Evolutionary conservation across 2,113 vertebrate species (phyloP).

Genomic region (Cryptomyrus ogoouensis): DNA sequence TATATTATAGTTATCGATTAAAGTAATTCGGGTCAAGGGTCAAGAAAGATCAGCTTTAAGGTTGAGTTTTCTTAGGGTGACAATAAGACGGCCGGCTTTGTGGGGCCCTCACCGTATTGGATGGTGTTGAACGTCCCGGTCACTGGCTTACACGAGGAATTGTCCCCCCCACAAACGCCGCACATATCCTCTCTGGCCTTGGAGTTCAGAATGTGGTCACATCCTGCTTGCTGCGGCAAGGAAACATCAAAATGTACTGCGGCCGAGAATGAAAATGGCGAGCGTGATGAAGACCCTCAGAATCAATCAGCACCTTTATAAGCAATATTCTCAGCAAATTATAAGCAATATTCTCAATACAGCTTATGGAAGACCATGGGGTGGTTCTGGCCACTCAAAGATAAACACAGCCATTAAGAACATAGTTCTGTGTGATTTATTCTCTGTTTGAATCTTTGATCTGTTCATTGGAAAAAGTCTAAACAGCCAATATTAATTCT

Average conservation of each 20-base stretch:
- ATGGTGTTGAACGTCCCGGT: constrained; percentile 88
- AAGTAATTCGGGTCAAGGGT: not conserved
- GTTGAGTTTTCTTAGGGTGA: not conserved
- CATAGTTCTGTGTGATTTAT: not conserved
- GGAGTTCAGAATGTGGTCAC: constrained; percentile 94
- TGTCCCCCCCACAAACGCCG: constrained; percentile 94
- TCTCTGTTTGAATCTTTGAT: not conserved
- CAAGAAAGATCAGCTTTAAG: not conserved
- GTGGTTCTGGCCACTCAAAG: not conserved
- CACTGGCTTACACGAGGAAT: constrained; percentile 94
- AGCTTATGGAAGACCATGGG: not conserved
- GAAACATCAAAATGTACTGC: not conserved
- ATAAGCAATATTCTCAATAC: not conserved
- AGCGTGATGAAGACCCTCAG: not conserved
- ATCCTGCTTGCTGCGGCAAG: constrained; percentile 86
- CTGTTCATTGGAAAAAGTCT: not conserved
- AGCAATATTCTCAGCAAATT: not conserved
- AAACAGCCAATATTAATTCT: not conserved
- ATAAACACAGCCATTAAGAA: not conserved
- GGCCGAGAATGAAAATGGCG: no score
- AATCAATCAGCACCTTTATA: not conserved
- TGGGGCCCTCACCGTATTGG: constrained; percentile 75
- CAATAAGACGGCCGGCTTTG: not conserved
- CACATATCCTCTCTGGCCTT: constrained; percentile 98
- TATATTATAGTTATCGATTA: not conserved